phyloP scores from a whole-genome alignment of 2,888 invertebrate genomes.

The Tenthredo scrophulariae region DNA sequence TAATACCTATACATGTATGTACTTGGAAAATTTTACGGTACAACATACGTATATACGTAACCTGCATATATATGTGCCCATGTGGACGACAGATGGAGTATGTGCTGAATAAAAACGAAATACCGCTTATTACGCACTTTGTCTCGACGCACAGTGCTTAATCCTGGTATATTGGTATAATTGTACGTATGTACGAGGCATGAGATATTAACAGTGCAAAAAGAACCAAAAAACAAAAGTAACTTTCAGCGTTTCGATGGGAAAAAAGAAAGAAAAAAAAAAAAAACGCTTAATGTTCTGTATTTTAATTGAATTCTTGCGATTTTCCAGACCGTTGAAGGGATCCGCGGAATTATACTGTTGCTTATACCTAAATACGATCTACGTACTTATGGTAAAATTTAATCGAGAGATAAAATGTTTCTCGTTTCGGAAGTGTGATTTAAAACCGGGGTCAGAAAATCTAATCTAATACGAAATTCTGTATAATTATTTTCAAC shows the following conservation, averaged over 20 bases:
- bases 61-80: not conserved
- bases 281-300: not conserved
- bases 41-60: not conserved
- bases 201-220: not conserved
- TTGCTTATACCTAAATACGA: not conserved
- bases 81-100: conserved; percentile 28
- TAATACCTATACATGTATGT: not conserved
- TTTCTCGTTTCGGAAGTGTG: not conserved
- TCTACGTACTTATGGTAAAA: not conserved
- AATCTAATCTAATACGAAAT: not conserved
- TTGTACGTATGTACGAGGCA: not conserved
- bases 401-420: not conserved
- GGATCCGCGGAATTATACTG: not conserved
- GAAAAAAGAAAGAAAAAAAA: not conserved
- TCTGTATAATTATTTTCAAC: not conserved
- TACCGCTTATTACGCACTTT: conserved; percentile 45
- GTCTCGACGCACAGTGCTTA: conserved; percentile 15
- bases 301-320: not conserved
- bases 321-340: not conserved
- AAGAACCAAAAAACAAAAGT: not conserved
- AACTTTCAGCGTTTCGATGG: not conserved
- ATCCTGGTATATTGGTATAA: not conserved
- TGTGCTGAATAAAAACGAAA: conserved; percentile 26
- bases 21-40: conserved; percentile 20
- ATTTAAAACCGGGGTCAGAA: not conserved